Conservation (phyloP, 2,797 vertebrate genomes). For the Hemitrygon akajei region DNA sequence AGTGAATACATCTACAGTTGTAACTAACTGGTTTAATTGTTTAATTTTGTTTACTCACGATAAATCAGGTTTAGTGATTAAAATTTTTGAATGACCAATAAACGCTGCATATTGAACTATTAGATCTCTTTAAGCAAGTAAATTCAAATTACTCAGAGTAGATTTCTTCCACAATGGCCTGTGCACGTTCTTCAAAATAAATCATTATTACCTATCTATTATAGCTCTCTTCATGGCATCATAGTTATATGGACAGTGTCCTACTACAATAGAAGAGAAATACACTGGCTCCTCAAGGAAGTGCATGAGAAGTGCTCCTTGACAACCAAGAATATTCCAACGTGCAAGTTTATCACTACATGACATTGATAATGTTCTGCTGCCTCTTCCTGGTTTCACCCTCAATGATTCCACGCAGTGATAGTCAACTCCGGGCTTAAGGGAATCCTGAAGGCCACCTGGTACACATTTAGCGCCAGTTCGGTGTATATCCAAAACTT, state of each 20-base stretch:
- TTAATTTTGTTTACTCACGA: not conserved
- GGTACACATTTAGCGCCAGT: slow-evolving; percentile 89
- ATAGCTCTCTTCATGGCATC: slow-evolving; percentile 74
- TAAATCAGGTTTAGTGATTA: not conserved
- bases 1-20: not conserved
- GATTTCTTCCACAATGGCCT: not conserved
- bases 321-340: slow-evolving; percentile 83
- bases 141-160: not conserved
- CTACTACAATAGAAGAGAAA: slow-evolving; percentile 71
- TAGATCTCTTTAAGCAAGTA: not conserved
- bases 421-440: slow-evolving; percentile 61
- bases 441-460: slow-evolving; percentile 60
- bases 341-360: slow-evolving; percentile 92
- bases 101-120: not conserved
- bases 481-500: slow-evolving; percentile 65
- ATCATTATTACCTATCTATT: slow-evolving; percentile 58
- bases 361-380: slow-evolving; percentile 79
- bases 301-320: slow-evolving; percentile 85
- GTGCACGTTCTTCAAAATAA: not conserved
- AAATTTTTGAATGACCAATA: not conserved
- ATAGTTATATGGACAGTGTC: slow-evolving; percentile 73
- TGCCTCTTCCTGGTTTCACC: slow-evolving; percentile 84
- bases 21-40: not conserved
- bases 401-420: slow-evolving; percentile 73
- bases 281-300: slow-evolving; percentile 78